A percentile compares a stretch with the other conserved stretches of the same genome.
Conservation (phyloP, 2,113 vertebrate species). For the Oostethus manadensis region DNA sequence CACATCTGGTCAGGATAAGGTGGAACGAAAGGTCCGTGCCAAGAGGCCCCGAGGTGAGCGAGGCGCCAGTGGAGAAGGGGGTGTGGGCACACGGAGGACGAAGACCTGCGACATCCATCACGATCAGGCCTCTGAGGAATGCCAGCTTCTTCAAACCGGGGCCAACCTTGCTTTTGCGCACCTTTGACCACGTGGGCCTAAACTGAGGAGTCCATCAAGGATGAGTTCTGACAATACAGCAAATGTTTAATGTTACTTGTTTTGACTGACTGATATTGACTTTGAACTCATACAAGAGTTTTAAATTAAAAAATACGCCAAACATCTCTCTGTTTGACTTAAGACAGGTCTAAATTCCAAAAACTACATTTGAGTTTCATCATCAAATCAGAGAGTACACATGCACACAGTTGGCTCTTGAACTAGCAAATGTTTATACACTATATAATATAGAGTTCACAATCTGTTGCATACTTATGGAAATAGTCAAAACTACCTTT, state of each 20-base stretch:
- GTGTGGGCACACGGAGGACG: conserved; percentile 48
- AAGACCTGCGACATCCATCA: conserved; percentile 66
- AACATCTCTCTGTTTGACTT: background rate
- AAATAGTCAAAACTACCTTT: background rate
- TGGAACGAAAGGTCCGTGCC: conserved; percentile 53
- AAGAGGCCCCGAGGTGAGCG: conserved; percentile 59
- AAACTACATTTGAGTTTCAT: conserved; percentile 5
- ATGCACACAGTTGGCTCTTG: conserved; percentile 9
- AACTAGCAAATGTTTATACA: conserved; percentile 7
- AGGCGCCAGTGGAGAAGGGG: conserved; percentile 50
- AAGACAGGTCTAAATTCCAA: background rate
- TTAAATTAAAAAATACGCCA: conserved; percentile 4
- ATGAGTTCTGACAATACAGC: background rate
- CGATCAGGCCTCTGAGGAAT: conserved; percentile 46
- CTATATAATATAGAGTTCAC: background rate
- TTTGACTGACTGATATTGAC: background rate
- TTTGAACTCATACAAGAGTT: background rate
- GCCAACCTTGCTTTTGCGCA: conserved; percentile 34
- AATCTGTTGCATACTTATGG: conserved; percentile 1
- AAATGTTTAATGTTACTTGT: background rate
- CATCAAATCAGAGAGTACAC: conserved; percentile 1
- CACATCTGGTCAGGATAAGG: conserved; percentile 79
- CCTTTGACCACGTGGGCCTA: conserved; percentile 34
- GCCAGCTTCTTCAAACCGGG: conserved; percentile 42
- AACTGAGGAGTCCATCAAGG: conserved; percentile 10